Conservation (phyloP, 2,113 vertebrate genomes). For the Morone chrysops region DNA sequence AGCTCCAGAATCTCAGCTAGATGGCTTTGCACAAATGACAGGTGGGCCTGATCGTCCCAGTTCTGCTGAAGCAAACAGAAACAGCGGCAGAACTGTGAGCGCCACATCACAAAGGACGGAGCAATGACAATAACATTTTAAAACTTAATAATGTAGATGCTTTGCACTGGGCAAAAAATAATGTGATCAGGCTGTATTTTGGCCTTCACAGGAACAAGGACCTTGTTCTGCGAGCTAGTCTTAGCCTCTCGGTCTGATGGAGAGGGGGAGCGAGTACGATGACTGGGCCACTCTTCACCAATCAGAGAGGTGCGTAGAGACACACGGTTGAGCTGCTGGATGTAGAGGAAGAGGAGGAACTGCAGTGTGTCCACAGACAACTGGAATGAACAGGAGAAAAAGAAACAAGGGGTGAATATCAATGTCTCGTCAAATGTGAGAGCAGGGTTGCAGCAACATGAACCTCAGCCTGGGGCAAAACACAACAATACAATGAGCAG, state of each 20-base stretch:
- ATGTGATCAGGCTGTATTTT: background rate
- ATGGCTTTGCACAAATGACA: constrained; percentile 89
- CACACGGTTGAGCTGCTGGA: constrained; percentile 93
- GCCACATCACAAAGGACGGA: background rate
- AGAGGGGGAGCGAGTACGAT: constrained; percentile 80
- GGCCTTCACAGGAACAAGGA: constrained; percentile 48
- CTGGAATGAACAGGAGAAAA: constrained; percentile 71
- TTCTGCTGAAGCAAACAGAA: constrained; percentile 82
- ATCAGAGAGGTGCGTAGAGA: constrained; percentile 92
- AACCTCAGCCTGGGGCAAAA: background rate
- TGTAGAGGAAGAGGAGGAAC: constrained; percentile 95
- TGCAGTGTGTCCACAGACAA: constrained; percentile 93
- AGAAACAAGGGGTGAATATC: background rate
- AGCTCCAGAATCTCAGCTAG: constrained; percentile 90
- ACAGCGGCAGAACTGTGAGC: background rate
- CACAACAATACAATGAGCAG: background rate
- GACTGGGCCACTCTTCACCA: constrained; percentile 95
- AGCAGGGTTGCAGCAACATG: background rate
- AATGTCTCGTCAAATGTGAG: background rate
- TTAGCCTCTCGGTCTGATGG: constrained; percentile 85
- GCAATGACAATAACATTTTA: background rate
- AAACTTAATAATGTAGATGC: background rate
- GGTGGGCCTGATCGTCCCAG: constrained; percentile 95
- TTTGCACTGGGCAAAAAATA: background rate
- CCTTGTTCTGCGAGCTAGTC: constrained; percentile 89